phyloP scores from a whole-genome alignment of 2,888 invertebrate species.

The Lithophane socia region DNA sequence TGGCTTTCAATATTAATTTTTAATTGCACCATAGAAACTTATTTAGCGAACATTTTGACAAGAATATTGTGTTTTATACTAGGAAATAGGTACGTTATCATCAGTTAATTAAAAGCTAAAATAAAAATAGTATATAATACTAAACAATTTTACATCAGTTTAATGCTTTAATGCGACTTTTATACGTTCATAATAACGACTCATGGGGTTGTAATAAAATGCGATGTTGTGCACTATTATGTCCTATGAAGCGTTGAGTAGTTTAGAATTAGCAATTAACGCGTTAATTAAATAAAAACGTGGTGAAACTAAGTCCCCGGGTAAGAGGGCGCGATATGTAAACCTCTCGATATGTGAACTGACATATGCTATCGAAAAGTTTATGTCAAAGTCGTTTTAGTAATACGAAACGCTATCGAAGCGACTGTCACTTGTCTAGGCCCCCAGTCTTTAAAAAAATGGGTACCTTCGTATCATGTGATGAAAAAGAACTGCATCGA shows the following conservation, averaged over 20 bases:
- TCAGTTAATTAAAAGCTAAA: slow-evolving; percentile 2
- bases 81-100: not conserved
- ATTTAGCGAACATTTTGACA: not conserved
- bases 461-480: not conserved
- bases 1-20: not conserved
- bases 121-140: not conserved
- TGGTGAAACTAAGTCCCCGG: not conserved
- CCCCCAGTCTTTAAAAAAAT: too few relatives aligned
- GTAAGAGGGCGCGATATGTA: not conserved
- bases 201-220: slow-evolving; percentile 18
- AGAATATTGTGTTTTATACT: not conserved
- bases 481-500: too few relatives aligned
- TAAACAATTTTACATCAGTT: slow-evolving; percentile 9
- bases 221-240: slow-evolving; percentile 11
- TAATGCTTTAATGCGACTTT: slow-evolving; percentile 35
- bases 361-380: too few relatives aligned
- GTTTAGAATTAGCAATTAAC: not conserved
- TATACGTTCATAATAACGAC: slow-evolving; percentile 21
- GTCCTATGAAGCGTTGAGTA: slow-evolving; percentile 3
- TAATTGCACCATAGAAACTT: not conserved
- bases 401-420: too few relatives aligned
- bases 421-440: too few relatives aligned
- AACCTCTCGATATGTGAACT: too few relatives aligned
- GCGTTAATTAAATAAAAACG: slow-evolving; percentile 18
- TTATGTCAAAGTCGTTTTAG: too few relatives aligned